A percentile compares a stretch with the other conserved stretches of the same genome.
Conservation (phyloP, 2,797 vertebrate genomes). For the Falco peregrinus region DNA sequence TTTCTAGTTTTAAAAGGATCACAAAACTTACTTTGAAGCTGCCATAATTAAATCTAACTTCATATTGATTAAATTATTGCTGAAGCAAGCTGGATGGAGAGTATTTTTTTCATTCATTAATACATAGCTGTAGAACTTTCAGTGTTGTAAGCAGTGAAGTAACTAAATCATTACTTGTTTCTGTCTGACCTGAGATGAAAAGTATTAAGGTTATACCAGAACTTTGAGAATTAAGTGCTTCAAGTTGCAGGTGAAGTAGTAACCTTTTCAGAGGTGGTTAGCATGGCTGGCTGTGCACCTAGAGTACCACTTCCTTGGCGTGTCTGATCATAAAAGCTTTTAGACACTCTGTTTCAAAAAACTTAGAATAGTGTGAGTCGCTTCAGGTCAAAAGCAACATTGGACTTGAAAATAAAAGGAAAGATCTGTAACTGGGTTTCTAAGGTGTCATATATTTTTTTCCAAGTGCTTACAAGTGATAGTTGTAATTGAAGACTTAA, state of each 20-base stretch:
- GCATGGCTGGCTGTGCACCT: neutral
- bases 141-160: neutral
- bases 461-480: neutral
- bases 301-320: neutral
- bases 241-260: neutral
- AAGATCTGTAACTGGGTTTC: neutral
- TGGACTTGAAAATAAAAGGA: neutral
- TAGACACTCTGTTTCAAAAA: neutral
- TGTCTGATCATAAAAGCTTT: neutral
- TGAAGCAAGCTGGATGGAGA: neutral
- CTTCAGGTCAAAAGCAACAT: neutral
- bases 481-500: neutral
- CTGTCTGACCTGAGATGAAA: neutral
- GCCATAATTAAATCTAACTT: neutral
- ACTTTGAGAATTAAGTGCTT: neutral
- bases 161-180: neutral
- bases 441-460: neutral
- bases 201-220: neutral
- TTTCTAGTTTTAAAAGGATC: neutral
- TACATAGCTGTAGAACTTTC: neutral
- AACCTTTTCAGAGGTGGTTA: neutral
- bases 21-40: neutral
- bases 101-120: neutral
- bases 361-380: neutral
- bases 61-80: neutral